phyloP scores from a whole-genome alignment of 2,113 vertebrate genomes.

The Labeo catla region DNA sequence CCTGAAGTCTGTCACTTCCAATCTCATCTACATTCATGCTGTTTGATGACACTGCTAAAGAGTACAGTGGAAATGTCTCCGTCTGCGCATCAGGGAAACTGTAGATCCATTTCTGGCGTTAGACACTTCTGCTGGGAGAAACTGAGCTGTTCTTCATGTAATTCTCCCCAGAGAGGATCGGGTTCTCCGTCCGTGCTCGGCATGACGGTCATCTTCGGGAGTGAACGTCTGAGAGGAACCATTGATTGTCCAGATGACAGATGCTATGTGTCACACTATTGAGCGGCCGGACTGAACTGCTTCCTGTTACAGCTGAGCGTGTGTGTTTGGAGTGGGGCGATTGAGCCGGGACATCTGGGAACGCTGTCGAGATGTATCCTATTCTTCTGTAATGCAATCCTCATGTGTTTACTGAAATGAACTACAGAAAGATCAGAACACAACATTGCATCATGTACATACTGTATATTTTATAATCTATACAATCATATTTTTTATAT shows the following conservation, averaged over 20 bases:
- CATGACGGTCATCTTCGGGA: not conserved
- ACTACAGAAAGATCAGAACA: not conserved
- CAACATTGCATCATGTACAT: not conserved
- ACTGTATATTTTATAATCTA: not conserved
- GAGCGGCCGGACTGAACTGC: not conserved
- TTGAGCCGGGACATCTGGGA: not conserved
- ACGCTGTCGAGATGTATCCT: not conserved
- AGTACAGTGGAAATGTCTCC: not conserved
- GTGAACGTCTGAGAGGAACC: not conserved
- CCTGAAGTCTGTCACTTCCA: not conserved
- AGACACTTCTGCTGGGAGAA: not conserved
- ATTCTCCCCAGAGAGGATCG: not conserved
- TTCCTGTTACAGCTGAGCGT: constrained; percentile 25
- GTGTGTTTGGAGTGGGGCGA: constrained; percentile 2
- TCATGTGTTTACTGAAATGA: not conserved
- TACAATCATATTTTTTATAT: too few relatives aligned
- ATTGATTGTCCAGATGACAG: constrained; percentile 29
- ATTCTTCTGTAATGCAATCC: not conserved
- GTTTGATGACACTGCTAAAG: not conserved
- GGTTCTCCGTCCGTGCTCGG: not conserved
- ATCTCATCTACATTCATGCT: not conserved
- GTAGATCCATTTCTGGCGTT: not conserved
- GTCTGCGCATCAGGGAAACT: not conserved
- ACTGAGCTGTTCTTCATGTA: constrained; percentile 5
- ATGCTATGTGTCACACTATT: constrained; percentile 27